Evolutionary conservation across 2,888 invertebrate genomes (phyloP), one percentile per base, ranked within the genome.

Genomic region (Lycaena phlaeas): DNA sequence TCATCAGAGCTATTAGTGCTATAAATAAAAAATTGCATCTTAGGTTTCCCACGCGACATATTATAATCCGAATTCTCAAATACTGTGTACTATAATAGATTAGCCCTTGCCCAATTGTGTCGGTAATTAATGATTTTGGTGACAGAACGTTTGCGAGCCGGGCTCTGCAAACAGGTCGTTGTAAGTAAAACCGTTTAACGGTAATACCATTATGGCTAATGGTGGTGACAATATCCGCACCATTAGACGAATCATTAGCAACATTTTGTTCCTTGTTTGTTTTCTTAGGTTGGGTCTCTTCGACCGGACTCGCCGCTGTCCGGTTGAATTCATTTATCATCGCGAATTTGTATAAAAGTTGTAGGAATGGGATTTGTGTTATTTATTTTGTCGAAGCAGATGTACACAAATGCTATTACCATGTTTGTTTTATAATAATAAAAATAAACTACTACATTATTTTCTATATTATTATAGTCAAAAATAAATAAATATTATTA

Each of bases 211-310:
- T 54, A 53, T 52, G 49, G 49, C 70, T 75, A 75, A 78, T 76
- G 76, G 74, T 54, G 50, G 48, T 51, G 61, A 72, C 76, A 74
- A 77, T 77, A 72, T 75, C 64, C 51, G 68, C 64, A 57, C 73
- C 73, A 79, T 81, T 78, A 73, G 61, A 54, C 46, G 59, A 66
- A 72, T 78, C 81, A 78, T 81, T 81, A 78, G 69, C 59, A 49
- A 47, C 48, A 61, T 68, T 68, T 62, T 66, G 63, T 68, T 65
- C 57, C 59, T 51, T 61, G 56, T 73, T 74, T 75, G 72, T 78
- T 77, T 77, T 70, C 75, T 75, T 68, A 61, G 49, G 22, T 22
- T 2, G 57, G 68, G 66, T 61, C 68, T 57, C 48, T 54, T 38
- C 52, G 68, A 66, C 68, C 64, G 61, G 45, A 49, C 47, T 51